These are phyloP conservation scores for Lysiphlebus fabarum DNA, from an alignment of 1,140 invertebrate genomes.

Conservation along the genomic window DNA sequence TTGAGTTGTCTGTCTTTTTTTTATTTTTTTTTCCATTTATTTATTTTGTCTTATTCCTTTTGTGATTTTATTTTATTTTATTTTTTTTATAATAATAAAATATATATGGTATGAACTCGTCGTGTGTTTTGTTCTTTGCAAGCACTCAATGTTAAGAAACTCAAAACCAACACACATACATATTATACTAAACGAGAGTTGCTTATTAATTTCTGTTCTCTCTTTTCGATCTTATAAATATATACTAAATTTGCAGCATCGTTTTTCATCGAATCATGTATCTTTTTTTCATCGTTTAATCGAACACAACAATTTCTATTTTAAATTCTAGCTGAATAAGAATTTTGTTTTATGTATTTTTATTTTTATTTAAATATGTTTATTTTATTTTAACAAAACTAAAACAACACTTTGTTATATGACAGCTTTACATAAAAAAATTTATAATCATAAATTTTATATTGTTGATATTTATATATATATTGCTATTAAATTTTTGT, in stretches of 20 bases:
- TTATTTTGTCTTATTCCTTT: not conserved
- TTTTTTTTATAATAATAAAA: not conserved
- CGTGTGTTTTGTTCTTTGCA: constrained; percentile 9
- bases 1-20: constrained; percentile 21
- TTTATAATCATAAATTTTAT: no score
- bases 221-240: constrained; percentile 19
- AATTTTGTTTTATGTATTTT: no score
- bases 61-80: constrained; percentile 1
- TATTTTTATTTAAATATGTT: constrained; percentile 13
- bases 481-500: no score
- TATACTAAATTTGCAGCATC: not conserved
- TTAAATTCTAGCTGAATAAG: no score
- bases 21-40: constrained; percentile 22
- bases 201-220: constrained; percentile 30
- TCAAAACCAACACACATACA: not conserved
- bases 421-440: no score
- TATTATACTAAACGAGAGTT: not conserved
- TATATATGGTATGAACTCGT: not conserved
- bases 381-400: not conserved
- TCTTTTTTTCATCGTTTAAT: constrained; percentile 19
- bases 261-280: constrained; percentile 13
- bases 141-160: not conserved
- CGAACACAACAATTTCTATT: not conserved
- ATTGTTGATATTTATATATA: no score
- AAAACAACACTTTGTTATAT: no score